Evolutionary conservation across 1,140 invertebrate genomes (phyloP).

Genomic region (Lerema accius): DNA sequence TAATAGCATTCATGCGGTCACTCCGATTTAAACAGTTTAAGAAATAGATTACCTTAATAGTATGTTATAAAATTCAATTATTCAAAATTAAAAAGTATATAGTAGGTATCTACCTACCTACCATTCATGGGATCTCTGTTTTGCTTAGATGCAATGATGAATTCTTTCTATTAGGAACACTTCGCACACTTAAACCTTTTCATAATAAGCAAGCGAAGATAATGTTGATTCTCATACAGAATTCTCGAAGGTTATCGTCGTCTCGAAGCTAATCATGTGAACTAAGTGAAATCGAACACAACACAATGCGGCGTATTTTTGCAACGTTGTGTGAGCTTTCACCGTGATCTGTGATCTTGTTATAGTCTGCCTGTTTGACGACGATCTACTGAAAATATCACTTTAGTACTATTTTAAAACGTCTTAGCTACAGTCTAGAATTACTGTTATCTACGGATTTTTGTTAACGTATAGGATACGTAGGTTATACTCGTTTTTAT

Average conservation of each 20-base stretch:
- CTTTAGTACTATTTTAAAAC: too few relatives aligned
- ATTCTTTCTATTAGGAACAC: background rate
- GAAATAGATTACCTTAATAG: too few relatives aligned
- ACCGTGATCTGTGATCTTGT: slow-evolving; percentile 47
- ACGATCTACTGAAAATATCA: background rate
- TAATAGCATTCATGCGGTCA: too few relatives aligned
- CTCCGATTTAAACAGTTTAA: too few relatives aligned
- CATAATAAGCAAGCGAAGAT: slow-evolving; percentile 1
- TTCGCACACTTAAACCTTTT: slow-evolving; percentile 7
- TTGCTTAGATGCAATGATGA: background rate
- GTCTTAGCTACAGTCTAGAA: too few relatives aligned
- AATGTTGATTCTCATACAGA: slow-evolving; percentile 43
- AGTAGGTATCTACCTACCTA: too few relatives aligned
- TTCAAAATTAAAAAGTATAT: too few relatives aligned
- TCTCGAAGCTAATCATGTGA: slow-evolving; percentile 65
- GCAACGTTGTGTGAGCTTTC: slow-evolving; percentile 64
- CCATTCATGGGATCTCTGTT: background rate
- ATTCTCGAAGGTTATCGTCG: slow-evolving; percentile 47
- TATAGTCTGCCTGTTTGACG: slow-evolving; percentile 21
- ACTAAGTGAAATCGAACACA: slow-evolving; percentile 69
- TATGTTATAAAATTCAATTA: too few relatives aligned
- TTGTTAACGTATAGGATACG: too few relatives aligned
- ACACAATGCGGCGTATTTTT: slow-evolving; percentile 74
- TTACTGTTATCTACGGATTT: too few relatives aligned
- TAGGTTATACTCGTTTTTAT: too few relatives aligned